These are phyloP conservation scores for Philypnodon macrostomus DNA, from an alignment of 2,797 vertebrate species.

Conservation along the genomic window DNA sequence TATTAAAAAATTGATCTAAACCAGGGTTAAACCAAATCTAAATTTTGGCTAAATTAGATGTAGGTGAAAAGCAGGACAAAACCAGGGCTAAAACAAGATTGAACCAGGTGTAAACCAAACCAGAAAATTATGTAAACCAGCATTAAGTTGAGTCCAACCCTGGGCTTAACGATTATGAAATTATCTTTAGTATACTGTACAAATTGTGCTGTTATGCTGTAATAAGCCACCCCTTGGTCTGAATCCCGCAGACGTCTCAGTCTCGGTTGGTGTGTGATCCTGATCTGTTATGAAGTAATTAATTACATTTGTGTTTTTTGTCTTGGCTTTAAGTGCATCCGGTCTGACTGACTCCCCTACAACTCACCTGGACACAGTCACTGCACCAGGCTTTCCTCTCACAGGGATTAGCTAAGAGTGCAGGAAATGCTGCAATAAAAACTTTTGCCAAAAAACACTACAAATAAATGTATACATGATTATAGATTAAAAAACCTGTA, in stretches of 20 bases:
- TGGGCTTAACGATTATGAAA: too few relatives aligned
- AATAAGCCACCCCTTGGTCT: too few relatives aligned
- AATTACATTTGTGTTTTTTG: conserved; percentile 58
- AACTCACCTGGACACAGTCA: conserved; percentile 54
- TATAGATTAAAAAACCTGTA: too few relatives aligned
- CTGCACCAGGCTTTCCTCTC: conserved; percentile 64
- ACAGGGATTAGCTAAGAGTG: conserved; percentile 63
- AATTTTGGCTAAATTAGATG: too few relatives aligned
- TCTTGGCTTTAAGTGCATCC: conserved; percentile 42
- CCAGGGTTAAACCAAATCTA: conserved; percentile 57
- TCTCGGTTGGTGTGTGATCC: conserved; percentile 57
- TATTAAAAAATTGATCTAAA: conserved; percentile 65
- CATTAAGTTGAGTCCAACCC: too few relatives aligned
- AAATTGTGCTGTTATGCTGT: too few relatives aligned
- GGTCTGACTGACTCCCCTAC: conserved; percentile 44
- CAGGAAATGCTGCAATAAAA: conserved; percentile 65
- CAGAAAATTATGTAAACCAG: too few relatives aligned
- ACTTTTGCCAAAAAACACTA: conserved; percentile 41
- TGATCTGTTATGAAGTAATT: conserved; percentile 56
- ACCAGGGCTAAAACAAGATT: too few relatives aligned
- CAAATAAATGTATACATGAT: conserved; percentile 25
- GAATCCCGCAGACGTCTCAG: too few relatives aligned
- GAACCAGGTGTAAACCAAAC: too few relatives aligned
- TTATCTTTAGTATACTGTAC: too few relatives aligned
- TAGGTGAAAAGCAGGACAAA: too few relatives aligned